Base-by-base conservation (phyloP, 2,888 invertebrate species). In the Achlya flavicornis region DNA sequence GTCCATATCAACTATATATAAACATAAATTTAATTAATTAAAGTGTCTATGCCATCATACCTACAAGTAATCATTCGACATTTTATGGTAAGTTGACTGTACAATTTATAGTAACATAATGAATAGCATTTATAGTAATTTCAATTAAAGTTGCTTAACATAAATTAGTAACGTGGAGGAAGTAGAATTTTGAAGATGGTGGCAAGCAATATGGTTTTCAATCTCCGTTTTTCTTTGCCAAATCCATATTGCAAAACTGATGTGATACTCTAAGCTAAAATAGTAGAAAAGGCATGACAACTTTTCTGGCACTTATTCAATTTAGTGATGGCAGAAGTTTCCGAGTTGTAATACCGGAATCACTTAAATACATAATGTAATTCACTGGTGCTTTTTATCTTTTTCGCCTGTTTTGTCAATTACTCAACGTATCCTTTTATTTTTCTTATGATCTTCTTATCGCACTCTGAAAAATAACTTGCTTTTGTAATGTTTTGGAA, bases 11-110 rank as follows among this genome's bases (percentile, higher is more conserved):
- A 72, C 64, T 70, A 63, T 61, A 74, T n/a, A n/a, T 1, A 16
- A 53, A 53, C 19, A 53, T 10, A 7, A 48, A 72, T 71, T 76
- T 75, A 81, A 78, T 82, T 79, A 79, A 77, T 76, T 72, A 74
- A 65, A 74, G 72, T 76, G 70, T 61, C 63, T 66, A 72, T 69
- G 61, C 3, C 19, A 46, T 46, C 46, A 46, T 46, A 46, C n/a
- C 46, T 14, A n/a, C 14, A 7, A 43, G 43, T n/a, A n/a, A 46
- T n/a, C n/a, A 46, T n/a, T 46, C n/a, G 6, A 46, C 14, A 5
- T 46, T n/a, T 5, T n/a, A 46, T 46, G n/a, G 5, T 7, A 46
- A 46, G 14, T 6, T n/a, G 4, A 46, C 1, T 46, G 6, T 10
- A 46, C 46, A 46, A 2, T 46, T 46, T n/a, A 41, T 38, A 38